A percentile compares a stretch with the other conserved stretches of the same genome.
Evolutionary conservation across 1,140 invertebrate species (phyloP).

Genomic region (Platyscapa corneri): DNA sequence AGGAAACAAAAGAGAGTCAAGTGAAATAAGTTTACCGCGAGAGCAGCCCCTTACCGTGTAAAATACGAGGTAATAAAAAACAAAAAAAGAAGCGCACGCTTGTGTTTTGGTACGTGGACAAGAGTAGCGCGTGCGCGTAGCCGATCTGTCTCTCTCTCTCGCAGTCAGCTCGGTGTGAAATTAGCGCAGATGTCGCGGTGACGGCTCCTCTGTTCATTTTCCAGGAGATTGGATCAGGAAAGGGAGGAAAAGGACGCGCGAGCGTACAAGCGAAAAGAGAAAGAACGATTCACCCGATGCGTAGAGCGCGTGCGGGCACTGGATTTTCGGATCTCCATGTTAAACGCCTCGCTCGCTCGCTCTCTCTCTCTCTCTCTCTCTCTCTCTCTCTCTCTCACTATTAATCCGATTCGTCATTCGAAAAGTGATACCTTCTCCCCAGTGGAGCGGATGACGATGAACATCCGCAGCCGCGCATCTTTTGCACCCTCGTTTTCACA

Average conservation of each 20-base stretch:
- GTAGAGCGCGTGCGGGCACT: slow-evolving; percentile 39
- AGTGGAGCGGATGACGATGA: slow-evolving; percentile 25
- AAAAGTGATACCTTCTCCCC: slow-evolving; percentile 56
- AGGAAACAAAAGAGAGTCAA: slow-evolving; percentile 23
- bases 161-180: slow-evolving; percentile 74
- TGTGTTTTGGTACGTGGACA: background rate
- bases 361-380: slow-evolving; percentile 39
- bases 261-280: slow-evolving; percentile 20
- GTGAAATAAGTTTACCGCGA: slow-evolving; percentile 35
- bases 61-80: slow-evolving; percentile 24
- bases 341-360: slow-evolving; percentile 57
- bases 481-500: slow-evolving; percentile 43
- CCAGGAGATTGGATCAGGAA: slow-evolving; percentile 75
- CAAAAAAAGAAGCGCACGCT: background rate
- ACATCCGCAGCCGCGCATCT: slow-evolving; percentile 28
- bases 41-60: slow-evolving; percentile 26
- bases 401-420: slow-evolving; percentile 62
- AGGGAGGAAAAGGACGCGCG: slow-evolving; percentile 70
- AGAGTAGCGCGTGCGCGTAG: background rate
- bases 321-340: slow-evolving; percentile 68
- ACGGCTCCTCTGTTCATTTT: slow-evolving; percentile 73
- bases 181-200: slow-evolving; percentile 75
- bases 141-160: slow-evolving; percentile 32
- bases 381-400: slow-evolving; percentile 50
- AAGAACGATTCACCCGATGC: background rate